Evolutionary conservation across 2,888 invertebrate genomes (phyloP).

Genomic region (Polyommatus icarus): DNA sequence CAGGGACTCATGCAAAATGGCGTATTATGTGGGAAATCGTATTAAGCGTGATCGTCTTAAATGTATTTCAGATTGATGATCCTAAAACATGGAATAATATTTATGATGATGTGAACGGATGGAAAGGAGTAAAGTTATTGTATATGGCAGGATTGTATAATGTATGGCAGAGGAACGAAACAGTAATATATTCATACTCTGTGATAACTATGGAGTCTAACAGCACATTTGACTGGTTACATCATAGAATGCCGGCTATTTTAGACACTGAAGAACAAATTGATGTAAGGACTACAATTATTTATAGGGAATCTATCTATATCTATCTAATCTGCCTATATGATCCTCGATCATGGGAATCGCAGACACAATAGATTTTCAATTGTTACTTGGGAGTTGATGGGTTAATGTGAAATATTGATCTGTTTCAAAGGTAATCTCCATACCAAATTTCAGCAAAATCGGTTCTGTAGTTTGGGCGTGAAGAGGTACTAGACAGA

Average conservation of each 20-base stretch:
- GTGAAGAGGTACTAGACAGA: background rate
- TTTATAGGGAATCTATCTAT: too few species aligned
- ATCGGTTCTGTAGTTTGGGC: background rate
- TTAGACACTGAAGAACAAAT: constrained; percentile 84
- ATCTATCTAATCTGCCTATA: too few species aligned
- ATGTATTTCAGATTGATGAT: constrained; percentile 76
- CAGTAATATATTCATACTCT: constrained; percentile 85
- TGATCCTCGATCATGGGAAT: too few species aligned
- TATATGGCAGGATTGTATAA: constrained; percentile 89
- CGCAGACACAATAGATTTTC: too few species aligned
- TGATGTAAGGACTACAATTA: constrained; percentile 60
- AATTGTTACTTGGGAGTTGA: too few species aligned
- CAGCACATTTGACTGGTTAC: constrained; percentile 84
- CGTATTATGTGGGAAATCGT: too few species aligned
- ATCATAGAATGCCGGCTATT: constrained; percentile 91
- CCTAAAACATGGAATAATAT: constrained; percentile 74
- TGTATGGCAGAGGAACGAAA: constrained; percentile 81
- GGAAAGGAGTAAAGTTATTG: constrained; percentile 82
- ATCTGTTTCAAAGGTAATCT: too few species aligned
- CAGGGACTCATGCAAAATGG: too few species aligned
- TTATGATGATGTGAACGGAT: constrained; percentile 76
- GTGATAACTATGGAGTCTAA: constrained; percentile 89
- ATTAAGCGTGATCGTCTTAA: too few species aligned
- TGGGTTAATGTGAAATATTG: too few species aligned
- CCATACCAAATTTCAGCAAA: background rate